These are phyloP conservation scores for Meles meles DNA, from an alignment of 2,113 vertebrate species.

Conservation along the genomic window DNA sequence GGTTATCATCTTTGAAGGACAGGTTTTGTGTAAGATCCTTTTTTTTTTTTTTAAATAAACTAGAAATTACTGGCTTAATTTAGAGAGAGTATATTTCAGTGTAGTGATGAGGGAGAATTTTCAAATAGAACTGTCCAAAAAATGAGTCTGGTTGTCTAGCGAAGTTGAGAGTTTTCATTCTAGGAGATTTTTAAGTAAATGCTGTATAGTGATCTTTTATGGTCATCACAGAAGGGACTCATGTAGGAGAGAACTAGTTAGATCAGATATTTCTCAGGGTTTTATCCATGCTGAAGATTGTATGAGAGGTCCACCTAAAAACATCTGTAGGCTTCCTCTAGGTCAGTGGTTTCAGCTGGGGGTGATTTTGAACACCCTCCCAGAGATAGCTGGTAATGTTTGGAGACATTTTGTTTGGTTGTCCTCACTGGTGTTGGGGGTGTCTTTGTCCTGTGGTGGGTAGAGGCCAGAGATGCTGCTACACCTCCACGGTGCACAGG, in stretches of 20 bases:
- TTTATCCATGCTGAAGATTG: neutral
- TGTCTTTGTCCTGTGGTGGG: neutral
- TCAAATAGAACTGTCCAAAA: neutral
- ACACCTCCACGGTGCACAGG: neutral
- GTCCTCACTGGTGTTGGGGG: neutral
- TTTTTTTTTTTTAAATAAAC: neutral
- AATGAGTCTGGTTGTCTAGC: neutral
- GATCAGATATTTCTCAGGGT: neutral
- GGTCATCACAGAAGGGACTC: neutral
- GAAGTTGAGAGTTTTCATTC: slow-evolving; percentile 4
- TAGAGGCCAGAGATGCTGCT: neutral
- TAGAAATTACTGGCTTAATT: neutral
- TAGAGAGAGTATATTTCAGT: neutral
- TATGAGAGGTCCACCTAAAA: neutral
- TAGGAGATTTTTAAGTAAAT: neutral
- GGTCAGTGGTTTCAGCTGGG: neutral
- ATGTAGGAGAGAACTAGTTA: neutral
- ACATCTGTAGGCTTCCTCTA: neutral
- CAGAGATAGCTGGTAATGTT: neutral
- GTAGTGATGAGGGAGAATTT: neutral
- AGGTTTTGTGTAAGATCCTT: neutral
- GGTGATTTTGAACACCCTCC: neutral
- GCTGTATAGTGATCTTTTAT: neutral
- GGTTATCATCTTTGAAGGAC: neutral
- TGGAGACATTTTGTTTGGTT: neutral